phyloP scores from a whole-genome alignment of 2,113 vertebrate species.

The Peromyscus leucopus region DNA sequence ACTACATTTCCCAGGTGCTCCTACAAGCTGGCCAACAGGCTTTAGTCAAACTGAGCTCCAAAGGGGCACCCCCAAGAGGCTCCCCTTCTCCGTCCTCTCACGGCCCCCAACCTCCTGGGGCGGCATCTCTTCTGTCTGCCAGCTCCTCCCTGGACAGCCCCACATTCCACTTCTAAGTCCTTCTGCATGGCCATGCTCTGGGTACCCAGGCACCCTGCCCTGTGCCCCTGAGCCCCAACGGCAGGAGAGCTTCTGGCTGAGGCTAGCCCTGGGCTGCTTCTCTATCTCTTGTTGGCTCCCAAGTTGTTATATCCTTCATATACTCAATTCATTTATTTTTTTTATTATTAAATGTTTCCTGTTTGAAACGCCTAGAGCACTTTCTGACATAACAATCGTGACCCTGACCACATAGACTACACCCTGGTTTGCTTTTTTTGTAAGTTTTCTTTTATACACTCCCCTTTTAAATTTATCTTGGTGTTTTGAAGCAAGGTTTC shows the following conservation, averaged over 20 bases:
- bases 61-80: neutral
- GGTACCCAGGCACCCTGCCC: too few species aligned
- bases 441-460: too few species aligned
- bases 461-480: neutral
- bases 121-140: neutral
- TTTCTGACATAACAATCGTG: neutral
- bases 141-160: too few species aligned
- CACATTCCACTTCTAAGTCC: neutral
- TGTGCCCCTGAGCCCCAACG: neutral
- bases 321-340: neutral
- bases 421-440: neutral
- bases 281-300: neutral
- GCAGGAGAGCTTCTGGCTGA: neutral
- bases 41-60: neutral
- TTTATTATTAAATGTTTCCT: neutral
- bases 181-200: neutral
- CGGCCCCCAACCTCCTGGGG: neutral
- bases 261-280: too few species aligned
- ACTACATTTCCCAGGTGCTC: neutral
- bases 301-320: neutral
- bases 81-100: neutral
- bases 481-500: neutral
- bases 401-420: accelerated
- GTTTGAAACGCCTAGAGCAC: neutral
- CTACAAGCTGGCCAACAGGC: neutral